Evolutionary conservation across 2,113 vertebrate species (phyloP).

Genomic region (Pipa parva): DNA sequence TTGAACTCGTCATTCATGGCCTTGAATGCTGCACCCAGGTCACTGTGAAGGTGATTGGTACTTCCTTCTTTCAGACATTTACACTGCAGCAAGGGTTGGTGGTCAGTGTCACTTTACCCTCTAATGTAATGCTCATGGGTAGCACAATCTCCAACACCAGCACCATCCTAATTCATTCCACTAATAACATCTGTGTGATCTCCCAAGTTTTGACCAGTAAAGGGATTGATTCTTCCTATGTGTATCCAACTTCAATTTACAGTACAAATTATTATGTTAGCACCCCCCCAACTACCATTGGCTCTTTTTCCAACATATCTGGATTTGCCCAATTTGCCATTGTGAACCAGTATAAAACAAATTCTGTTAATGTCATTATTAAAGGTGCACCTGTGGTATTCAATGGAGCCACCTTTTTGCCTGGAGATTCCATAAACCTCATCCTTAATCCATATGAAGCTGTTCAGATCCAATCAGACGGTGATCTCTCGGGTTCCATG

Average conservation of each 20-base stretch:
- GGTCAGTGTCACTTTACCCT: constrained; percentile 1
- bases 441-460: background rate
- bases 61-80: background rate
- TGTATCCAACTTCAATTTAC: background rate
- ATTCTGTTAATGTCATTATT: constrained; percentile 1
- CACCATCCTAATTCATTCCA: background rate
- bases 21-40: constrained; percentile 3
- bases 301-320: background rate
- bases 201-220: background rate
- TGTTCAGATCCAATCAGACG: constrained; percentile 6
- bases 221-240: constrained; percentile 1
- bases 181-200: constrained; percentile 10
- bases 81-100: constrained; percentile 14
- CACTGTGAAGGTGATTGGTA: background rate
- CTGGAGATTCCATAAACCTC: background rate
- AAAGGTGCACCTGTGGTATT: background rate
- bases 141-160: background rate
- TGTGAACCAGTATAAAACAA: background rate
- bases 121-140: background rate
- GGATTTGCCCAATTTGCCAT: constrained; percentile 12
- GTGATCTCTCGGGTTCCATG: constrained; percentile 8
- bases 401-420: background rate
- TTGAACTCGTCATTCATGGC: constrained; percentile 2
- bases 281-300: constrained; percentile 2
- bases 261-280: background rate